Conservation (phyloP, 1,140 invertebrate species). For the Asobara japonica region DNA sequence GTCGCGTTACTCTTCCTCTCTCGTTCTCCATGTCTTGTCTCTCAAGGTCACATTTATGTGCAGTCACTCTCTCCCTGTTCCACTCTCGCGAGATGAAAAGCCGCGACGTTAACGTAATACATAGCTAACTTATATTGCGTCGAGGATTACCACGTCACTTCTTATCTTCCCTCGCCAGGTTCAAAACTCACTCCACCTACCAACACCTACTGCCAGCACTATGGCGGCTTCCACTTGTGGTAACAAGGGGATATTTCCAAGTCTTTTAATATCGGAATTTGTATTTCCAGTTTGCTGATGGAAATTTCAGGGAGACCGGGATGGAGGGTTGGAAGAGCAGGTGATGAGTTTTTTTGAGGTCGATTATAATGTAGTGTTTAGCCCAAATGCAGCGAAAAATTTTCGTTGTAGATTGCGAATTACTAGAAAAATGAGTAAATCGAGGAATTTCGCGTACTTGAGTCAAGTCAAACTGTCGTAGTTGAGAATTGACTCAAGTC, state of each 20-base stretch:
- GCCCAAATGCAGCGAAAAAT: too few relatives aligned
- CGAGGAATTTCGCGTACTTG: too few relatives aligned
- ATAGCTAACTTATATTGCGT: constrained; percentile 62
- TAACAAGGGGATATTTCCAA: neutral
- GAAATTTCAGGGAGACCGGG: neutral
- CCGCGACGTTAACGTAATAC: constrained; percentile 55
- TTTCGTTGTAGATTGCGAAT: too few relatives aligned
- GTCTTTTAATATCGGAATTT: constrained; percentile 5
- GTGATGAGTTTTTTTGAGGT: too few relatives aligned
- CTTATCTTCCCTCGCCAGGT: constrained; percentile 59
- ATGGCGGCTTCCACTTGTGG: neutral
- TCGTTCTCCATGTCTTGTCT: neutral
- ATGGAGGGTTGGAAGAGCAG: neutral
- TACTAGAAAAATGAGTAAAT: too few relatives aligned
- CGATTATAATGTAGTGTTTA: too few relatives aligned
- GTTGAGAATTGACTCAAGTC: too few relatives aligned
- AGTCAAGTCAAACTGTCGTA: too few relatives aligned
- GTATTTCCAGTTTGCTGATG: neutral
- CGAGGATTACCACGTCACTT: constrained; percentile 61
- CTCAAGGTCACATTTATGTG: constrained; percentile 22
- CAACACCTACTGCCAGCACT: neutral
- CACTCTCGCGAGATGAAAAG: constrained; percentile 15
- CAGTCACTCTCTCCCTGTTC: neutral
- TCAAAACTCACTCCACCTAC: constrained; percentile 21
- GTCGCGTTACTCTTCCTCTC: neutral